Evolutionary conservation across 2,113 vertebrate species (phyloP), one percentile per base, ranked within the genome.

Genomic region (Sciurus niger): DNA sequence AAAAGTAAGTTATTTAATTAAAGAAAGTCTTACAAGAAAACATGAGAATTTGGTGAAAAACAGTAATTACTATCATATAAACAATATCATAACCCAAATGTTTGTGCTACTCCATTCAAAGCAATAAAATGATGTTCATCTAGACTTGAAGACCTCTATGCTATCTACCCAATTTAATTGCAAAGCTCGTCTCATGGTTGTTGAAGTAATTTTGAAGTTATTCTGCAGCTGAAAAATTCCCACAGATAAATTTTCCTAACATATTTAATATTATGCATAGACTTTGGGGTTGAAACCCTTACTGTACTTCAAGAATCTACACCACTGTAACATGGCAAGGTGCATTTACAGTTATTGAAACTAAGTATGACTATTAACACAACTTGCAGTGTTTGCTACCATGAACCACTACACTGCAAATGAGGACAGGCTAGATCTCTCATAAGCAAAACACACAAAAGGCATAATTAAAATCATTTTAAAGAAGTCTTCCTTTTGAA

Each of bases 251-350:
- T 92, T 92, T 97, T 74, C 72, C 77, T 58, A 89, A 96, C 51
- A 92, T 87, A 97, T 43, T 96, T 96, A 97, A 95, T 96, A 94
- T 84, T 96, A 93, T 95, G 89, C 97, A 97, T 89, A 79, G 74
- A 13, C 65, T 95, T 89, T 88, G 32, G 68, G 89, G 24, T 53
- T 92, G 68, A 96, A 96, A 97, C 9, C 10, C 43, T 90, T 73
- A 63, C 28, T 87, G 46, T 30, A 89, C 91, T 93, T 95, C 60
- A 86, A 96, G 93, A 94, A 89, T 65, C 91, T 40, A 72, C 30
- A 93, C 18, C 74, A 92, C 37, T n/a, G 4, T 72, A 83, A 70
- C 76, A 87, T 40, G 80, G 46, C 80, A 93, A 87, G 12, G 76
- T 87, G 79, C 89, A 91, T 70, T 82, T 48, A 91, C 70, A 91